Evolutionary conservation across 1,140 invertebrate genomes (phyloP).

Genomic region (Orchesella cincta): DNA sequence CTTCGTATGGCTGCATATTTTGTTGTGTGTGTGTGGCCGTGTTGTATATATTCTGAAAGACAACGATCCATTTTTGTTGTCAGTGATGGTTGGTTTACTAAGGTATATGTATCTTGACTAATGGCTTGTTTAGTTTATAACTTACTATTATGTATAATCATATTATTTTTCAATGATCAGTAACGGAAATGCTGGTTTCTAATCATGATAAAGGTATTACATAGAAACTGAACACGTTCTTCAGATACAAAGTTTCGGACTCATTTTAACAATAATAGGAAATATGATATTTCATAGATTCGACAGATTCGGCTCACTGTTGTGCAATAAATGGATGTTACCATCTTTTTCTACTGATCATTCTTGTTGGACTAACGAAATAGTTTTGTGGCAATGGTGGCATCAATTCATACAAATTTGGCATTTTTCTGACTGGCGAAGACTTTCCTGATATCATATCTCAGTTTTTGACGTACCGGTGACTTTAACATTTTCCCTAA

Average conservation of each 20-base stretch:
- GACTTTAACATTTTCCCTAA: constrained; percentile 23
- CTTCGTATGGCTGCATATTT: no score
- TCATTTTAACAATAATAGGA: no score
- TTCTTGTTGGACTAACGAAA: no score
- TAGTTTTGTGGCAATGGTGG: neutral
- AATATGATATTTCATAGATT: no score
- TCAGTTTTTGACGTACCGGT: neutral
- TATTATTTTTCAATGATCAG: neutral
- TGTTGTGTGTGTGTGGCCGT: no score
- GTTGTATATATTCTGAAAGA: no score
- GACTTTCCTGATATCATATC: constrained; percentile 11
- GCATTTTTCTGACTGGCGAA: constrained; percentile 12
- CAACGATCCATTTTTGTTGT: neutral
- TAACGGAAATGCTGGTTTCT: neutral
- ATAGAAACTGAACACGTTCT: neutral
- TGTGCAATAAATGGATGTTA: no score
- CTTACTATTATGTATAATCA: no score
- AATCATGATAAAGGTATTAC: neutral
- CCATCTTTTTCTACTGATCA: no score
- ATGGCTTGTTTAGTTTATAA: no score
- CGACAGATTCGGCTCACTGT: no score
- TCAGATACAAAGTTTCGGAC: neutral
- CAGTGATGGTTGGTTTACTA: neutral
- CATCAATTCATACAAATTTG: neutral
- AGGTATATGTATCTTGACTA: no score